A percentile compares a stretch with the other conserved stretches of the same genome.
These are phyloP conservation scores for Denticeps clupeoides DNA, from an alignment of 2,797 vertebrate genomes.

Conservation along the genomic window DNA sequence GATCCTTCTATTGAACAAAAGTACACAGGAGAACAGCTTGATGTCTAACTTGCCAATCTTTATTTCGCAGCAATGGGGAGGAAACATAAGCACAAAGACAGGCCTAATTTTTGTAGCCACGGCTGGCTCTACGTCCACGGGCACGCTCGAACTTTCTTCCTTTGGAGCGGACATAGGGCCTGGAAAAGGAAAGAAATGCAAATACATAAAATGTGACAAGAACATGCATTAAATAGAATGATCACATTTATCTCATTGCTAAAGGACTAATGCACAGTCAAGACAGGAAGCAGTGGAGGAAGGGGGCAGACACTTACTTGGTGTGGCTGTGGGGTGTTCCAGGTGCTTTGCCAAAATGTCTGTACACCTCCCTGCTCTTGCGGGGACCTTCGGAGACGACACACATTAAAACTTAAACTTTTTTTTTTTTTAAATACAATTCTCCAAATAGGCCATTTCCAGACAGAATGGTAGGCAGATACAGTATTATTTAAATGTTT, in stretches of 20 bases:
- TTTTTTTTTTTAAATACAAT: too few species aligned
- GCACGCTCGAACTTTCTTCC: slow-evolving; percentile 76
- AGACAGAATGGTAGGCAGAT: too few species aligned
- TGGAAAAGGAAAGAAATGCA: slow-evolving; percentile 17
- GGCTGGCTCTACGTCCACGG: slow-evolving; percentile 70
- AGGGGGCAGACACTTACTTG: slow-evolving; percentile 61
- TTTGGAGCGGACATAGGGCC: slow-evolving; percentile 72
- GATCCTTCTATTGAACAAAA: too few species aligned
- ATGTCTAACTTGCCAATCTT: slow-evolving; percentile 32
- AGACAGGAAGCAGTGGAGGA: not conserved
- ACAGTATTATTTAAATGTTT: too few species aligned
- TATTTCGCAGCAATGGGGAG: slow-evolving; percentile 44
- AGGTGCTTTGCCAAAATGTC: slow-evolving; percentile 84
- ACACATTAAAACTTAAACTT: too few species aligned
- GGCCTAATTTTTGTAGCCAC: slow-evolving; percentile 70
- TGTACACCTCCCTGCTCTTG: slow-evolving; percentile 85
- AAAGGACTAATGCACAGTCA: not conserved
- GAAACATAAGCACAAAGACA: slow-evolving; percentile 45
- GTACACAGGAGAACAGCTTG: too few species aligned
- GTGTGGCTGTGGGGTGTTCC: slow-evolving; percentile 88
- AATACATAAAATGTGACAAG: too few species aligned
- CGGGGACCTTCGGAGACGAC: too few species aligned
- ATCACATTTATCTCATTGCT: too few species aligned
- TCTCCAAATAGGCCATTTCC: too few species aligned
- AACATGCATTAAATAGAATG: not conserved